Base-by-base conservation (phyloP, 2,113 vertebrate species). In the Naja naja region DNA sequence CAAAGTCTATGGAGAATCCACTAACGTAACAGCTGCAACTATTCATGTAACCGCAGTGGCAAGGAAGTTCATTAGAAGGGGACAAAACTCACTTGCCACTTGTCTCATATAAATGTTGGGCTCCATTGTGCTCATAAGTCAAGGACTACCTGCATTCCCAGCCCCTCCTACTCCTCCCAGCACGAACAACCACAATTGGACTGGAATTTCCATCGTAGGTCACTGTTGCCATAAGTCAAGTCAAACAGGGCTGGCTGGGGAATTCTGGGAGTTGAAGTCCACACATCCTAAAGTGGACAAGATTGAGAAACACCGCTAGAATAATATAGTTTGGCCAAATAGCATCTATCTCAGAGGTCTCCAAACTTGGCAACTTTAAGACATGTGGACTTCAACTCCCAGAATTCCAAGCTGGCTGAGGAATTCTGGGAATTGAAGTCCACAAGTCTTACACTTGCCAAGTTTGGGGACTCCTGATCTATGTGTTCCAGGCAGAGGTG, bases 51-150 rank as follows among this genome's bases (percentile, higher is more conserved):
- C 12, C 14, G 27, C 27, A 1, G 27, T n/a, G 30, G 60, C 12
- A 69, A n/a, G 30, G n/a, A 69, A 5, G 0, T 2, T 69, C 12
- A 0, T n/a, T 1, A 64, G n/a, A 64, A n/a, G 0, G 10, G 27
- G 11, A 27, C 27, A n/a, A 30, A n/a, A 64, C 60, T 64, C 27
- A 27, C 27, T 64, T n/a, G n/a, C 4, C 0, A 0, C 11, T 11
- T 10, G 3, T 30, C 58, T 27, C 60, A n/a, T 11, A 69, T 69
- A 69, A n/a, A 14, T 69, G 14, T 16, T 2, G 30, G 30, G 27
- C 64, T 16, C 12, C 12, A 5, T n/a, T n/a, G 30, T 69, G 30
- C 12, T n/a, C 2, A 0, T 69, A n/a, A 2, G 12, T 69, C 0
- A 2, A 69, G 64, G 64, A 16, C 4, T n/a, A 16, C 30, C 64